phyloP scores from a whole-genome alignment of 2,113 vertebrate species.

The Misgurnus mizolepis region DNA sequence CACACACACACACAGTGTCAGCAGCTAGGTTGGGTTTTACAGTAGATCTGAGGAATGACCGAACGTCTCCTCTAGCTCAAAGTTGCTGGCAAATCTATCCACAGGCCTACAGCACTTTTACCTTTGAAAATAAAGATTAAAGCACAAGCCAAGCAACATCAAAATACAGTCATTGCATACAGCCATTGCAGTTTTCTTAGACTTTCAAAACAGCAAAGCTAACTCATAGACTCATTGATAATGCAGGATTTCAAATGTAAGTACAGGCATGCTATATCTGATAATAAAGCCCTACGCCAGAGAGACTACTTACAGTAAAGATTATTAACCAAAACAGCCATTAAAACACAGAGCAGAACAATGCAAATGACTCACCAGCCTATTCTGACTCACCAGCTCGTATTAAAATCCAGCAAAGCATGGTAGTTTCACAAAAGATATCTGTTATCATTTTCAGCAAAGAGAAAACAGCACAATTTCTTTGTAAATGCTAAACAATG shows the following conservation, averaged over 20 bases:
- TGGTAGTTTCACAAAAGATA: too few species aligned
- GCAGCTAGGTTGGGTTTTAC: conserved; percentile 13
- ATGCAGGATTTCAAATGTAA: not conserved
- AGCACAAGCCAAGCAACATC: conserved; percentile 10
- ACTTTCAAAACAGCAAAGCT: not conserved
- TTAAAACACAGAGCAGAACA: not conserved
- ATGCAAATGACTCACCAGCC: not conserved
- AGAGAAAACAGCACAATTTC: not conserved
- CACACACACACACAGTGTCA: conserved; percentile 10
- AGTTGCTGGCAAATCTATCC: conserved; percentile 15
- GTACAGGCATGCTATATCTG: not conserved
- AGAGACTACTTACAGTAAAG: not conserved
- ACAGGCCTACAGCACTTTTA: conserved; percentile 4
- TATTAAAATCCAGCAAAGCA: too few species aligned
- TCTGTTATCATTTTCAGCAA: too few species aligned
- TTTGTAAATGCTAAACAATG: not conserved
- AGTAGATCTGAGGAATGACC: not conserved
- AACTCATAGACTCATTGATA: not conserved
- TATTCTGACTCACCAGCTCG: not conserved
- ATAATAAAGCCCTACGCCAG: not conserved
- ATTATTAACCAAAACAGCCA: not conserved
- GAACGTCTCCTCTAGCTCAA: conserved; percentile 7
- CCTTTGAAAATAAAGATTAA: conserved; percentile 24
- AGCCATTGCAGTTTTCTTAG: not conserved
- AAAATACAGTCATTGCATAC: not conserved